Conservation (phyloP, 2,888 invertebrate genomes). For the Ornithoptera alexandrae region DNA sequence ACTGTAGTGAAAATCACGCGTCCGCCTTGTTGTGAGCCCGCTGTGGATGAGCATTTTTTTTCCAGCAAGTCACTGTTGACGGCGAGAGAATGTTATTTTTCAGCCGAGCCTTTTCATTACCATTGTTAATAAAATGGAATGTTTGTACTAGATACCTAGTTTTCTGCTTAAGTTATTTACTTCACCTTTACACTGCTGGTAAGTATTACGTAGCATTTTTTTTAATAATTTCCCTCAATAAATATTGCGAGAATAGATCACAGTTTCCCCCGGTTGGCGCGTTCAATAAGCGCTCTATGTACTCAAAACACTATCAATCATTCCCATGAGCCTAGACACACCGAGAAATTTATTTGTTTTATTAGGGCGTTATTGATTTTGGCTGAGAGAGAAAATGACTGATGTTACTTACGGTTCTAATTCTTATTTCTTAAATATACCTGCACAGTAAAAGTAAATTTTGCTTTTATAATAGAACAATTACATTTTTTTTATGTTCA, state of each 20-base stretch:
- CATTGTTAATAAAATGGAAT: conserved; percentile 35
- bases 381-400: conserved; percentile 46
- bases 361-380: conserved; percentile 71
- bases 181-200: conserved; percentile 4
- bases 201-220: conserved; percentile 31
- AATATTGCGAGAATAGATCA: conserved; percentile 45
- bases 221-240: conserved; percentile 46
- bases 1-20: conserved; percentile 59
- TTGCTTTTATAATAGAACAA: no score
- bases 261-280: conserved; percentile 47
- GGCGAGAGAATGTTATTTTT: conserved; percentile 44
- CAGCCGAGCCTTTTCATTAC: conserved; percentile 43
- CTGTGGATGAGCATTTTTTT: conserved; percentile 38
- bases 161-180: conserved; percentile 17
- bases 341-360: conserved; percentile 69
- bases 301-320: conserved; percentile 76
- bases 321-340: conserved; percentile 60
- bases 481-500: no score
- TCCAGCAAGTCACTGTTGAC: conserved; percentile 50
- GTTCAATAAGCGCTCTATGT: conserved; percentile 67
- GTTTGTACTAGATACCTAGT: conserved; percentile 14
- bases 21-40: conserved; percentile 37
- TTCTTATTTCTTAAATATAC: not conserved
- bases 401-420: conserved; percentile 36
- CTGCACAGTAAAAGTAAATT: no score